Evolutionary conservation across 2,113 vertebrate species (phyloP), one percentile per base, ranked within the genome.

Genomic region (Promerops cafer): DNA sequence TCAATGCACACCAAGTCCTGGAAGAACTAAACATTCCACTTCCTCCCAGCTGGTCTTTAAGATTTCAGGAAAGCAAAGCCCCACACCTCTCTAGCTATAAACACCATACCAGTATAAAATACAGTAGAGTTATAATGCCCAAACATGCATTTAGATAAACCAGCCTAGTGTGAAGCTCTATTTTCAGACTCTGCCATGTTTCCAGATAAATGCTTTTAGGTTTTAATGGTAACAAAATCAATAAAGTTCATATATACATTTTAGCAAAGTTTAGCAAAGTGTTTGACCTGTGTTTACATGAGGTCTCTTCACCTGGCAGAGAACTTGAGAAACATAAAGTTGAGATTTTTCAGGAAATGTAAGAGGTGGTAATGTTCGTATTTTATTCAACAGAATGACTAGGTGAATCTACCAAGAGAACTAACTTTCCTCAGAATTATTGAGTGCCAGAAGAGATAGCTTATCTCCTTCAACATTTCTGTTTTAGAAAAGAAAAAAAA

Each of bases 71-170:
- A 57, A 39, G 49, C 39, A 77, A 33, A 49, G 5, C 22, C 39
- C 8, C 11, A 53, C 11, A 66, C 7, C 40, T 44, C 40, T 54
- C 42, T 17, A 66, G 30, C 12, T 26, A 57, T 21, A 81, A 69
- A 80, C 18, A 56, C 4, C 49, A 79, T 4, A 26, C 9, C 13
- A 68, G 13, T 24, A 68, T 26, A 82, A 84, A 87, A 71, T 11
- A 61, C 0, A 2, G 50, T 0, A 21, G 19, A 69, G 10, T 26
- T 31, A 11, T 11, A 60, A 77, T 21, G 72, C 3, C 7, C 19
- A 59, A 54, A 64, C 9, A 37, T 2, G 30, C 5, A 19, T 42
- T 33, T n/a, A 53, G 33, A 39, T 27, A 63, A 82, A 78, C 11
- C 22, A 89, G 37, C 9, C 35, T 37, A 35, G 7, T 11, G 10